Percentiles rank a stretch among this genome's conserved stretches.
These are phyloP conservation scores for Tadarida brasiliensis DNA, from an alignment of 2,797 vertebrate species.

Conservation along the genomic window DNA sequence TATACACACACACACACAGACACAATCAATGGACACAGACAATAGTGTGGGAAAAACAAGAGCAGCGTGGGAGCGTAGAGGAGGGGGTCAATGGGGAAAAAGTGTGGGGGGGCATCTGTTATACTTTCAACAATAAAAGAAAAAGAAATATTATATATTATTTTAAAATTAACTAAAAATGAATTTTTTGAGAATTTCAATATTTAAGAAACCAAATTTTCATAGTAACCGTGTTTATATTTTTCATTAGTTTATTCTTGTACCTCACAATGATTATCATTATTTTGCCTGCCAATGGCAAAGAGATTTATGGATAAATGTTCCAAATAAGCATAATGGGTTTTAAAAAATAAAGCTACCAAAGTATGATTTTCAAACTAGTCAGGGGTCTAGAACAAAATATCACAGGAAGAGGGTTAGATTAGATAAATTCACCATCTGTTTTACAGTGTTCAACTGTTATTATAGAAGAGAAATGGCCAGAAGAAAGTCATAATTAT, in stretches of 20 bases:
- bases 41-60: no score
- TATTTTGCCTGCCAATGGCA: slow-evolving; percentile 9
- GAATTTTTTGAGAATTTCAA: neutral
- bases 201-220: slow-evolving; percentile 16
- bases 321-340: neutral
- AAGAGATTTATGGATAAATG: slow-evolving; percentile 26
- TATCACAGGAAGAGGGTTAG: neutral
- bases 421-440: neutral
- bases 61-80: no score
- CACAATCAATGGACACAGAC: no score
- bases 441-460: neutral
- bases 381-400: neutral
- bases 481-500: neutral
- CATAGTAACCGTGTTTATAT: neutral
- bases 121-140: no score
- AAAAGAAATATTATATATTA: neutral
- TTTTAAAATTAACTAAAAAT: slow-evolving; percentile 25
- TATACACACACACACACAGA: no score
- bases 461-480: neutral
- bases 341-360: slow-evolving; percentile 5
- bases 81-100: no score
- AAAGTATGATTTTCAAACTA: slow-evolving; percentile 40
- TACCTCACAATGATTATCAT: neutral
- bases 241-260: slow-evolving; percentile 23
- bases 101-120: no score